phyloP scores from a whole-genome alignment of 2,797 vertebrate species.

The Lindbergichthys nudifrons region DNA sequence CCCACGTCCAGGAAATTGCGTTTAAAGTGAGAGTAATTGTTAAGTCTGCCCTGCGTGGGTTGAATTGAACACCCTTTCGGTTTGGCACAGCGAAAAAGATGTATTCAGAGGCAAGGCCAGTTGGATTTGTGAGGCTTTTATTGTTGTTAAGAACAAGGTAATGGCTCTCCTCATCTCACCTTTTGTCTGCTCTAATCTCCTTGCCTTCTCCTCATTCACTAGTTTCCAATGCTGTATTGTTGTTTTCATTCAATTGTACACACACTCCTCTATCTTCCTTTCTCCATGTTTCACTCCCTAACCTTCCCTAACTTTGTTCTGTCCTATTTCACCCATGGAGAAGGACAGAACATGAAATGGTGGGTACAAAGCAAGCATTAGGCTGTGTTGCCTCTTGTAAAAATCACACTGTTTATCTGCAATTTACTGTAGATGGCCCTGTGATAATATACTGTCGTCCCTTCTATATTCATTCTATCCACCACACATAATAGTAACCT shows the following conservation, averaged over 20 bases:
- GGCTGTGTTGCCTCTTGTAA: slow-evolving; percentile 3
- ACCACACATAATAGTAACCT: neutral
- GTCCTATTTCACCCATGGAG: neutral
- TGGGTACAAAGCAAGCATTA: neutral
- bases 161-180: slow-evolving; percentile 49
- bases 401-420: slow-evolving; percentile 9
- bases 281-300: slow-evolving; percentile 2
- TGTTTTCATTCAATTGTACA: neutral
- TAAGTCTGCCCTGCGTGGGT: slow-evolving; percentile 78
- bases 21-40: slow-evolving; percentile 83
- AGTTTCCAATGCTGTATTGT: neutral
- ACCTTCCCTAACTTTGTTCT: neutral
- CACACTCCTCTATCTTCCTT: neutral
- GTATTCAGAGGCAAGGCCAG: slow-evolving; percentile 54
- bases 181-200: slow-evolving; percentile 48
- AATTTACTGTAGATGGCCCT: slow-evolving; percentile 6
- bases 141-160: slow-evolving; percentile 54
- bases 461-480: neutral
- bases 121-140: slow-evolving; percentile 57
- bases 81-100: slow-evolving; percentile 59
- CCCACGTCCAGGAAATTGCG: slow-evolving; percentile 77
- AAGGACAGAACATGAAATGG: neutral
- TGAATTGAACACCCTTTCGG: slow-evolving; percentile 70
- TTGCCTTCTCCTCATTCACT: slow-evolving; percentile 28
- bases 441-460: slow-evolving; percentile 11